Conservation (phyloP, 1,140 invertebrate genomes). For the Oryzaephilus surinamensis region DNA sequence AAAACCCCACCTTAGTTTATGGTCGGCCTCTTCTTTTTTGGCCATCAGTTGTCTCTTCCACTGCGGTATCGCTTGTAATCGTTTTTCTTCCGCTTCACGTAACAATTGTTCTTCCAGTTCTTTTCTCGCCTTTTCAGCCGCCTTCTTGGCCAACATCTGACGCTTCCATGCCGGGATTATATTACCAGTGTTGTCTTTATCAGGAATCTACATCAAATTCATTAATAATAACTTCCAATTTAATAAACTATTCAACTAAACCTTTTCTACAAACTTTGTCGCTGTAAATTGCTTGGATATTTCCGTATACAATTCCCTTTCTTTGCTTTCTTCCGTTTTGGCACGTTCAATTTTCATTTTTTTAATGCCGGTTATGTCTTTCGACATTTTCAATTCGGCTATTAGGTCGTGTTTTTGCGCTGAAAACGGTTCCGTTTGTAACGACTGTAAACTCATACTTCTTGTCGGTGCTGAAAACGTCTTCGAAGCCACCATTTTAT, state of each 20-base stretch:
- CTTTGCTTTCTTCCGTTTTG: slow-evolving; percentile 65
- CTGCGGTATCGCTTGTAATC: slow-evolving; percentile 75
- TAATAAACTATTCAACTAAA: slow-evolving; percentile 40
- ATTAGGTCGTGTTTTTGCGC: slow-evolving; percentile 76
- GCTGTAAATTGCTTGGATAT: slow-evolving; percentile 74
- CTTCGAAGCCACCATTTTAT: slow-evolving; percentile 62
- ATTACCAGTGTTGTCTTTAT: slow-evolving; percentile 78
- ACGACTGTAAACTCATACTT: slow-evolving; percentile 58
- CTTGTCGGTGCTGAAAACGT: slow-evolving; percentile 63
- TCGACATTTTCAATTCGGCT: slow-evolving; percentile 80
- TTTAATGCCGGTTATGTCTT: slow-evolving; percentile 80
- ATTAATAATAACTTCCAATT: too few relatives aligned
- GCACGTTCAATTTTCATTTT: slow-evolving; percentile 81
- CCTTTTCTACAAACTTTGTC: slow-evolving; percentile 81
- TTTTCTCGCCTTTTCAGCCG: slow-evolving; percentile 81
- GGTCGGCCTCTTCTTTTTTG: slow-evolving; percentile 65
- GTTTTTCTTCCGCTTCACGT: slow-evolving; percentile 72
- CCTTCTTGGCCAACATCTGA: slow-evolving; percentile 88
- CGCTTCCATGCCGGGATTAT: slow-evolving; percentile 87
- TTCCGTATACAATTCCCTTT: slow-evolving; percentile 70
- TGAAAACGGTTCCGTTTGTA: slow-evolving; percentile 61
- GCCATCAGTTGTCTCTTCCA: slow-evolving; percentile 86
- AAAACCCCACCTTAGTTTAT: slow-evolving; percentile 51
- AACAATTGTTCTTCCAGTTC: slow-evolving; percentile 77
- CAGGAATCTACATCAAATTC: slow-evolving; percentile 61